Evolutionary conservation across 2,797 vertebrate genomes (phyloP), one percentile per base, ranked within the genome.

Genomic region (Coluber constrictor): DNA sequence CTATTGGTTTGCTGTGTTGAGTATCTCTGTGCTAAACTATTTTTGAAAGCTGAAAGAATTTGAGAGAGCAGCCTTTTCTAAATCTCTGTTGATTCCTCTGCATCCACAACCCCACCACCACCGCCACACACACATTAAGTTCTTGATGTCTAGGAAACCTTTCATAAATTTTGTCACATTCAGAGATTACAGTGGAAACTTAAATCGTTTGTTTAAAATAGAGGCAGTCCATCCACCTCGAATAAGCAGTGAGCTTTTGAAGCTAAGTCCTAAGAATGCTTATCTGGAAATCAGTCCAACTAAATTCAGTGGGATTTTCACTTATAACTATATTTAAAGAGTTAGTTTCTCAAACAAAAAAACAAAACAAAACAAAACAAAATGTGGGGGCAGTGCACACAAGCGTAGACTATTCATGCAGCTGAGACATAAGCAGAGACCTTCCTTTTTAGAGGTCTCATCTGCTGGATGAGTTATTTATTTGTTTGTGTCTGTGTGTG

Each of bases 231-330:
- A 47, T 18, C 29, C 32, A 79, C 8, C 23, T 37, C 63, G 37
- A 93, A 83, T 88, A 79, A 88, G n/a, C 86, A 88, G 27, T 59
- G 43, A 25, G 87, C 86, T 70, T 90, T 90, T 32, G 29, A 90
- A 66, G 51, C 37, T 54, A 23, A 74, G 11, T 79, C 25, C 63
- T 43, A 79, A 60, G 63, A 12, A 88, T 88, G 32, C 10, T 70
- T 87, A 90, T 13, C 79, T 57, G 89, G 37, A 90, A 90, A 63
- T 47, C 87, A 23, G 4, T 60, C 32, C 54, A 59, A 93, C 37
- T 60, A 56, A 90, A 57, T 60, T 90, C 89, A 47, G 27, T 57
- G 4, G 54, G 92, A 59, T 29, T 87, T 56, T 59, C 43, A 66
- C 51, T 56, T 90, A 29, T 61, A 60, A 89, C 51, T 55, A 47